phyloP scores from a whole-genome alignment of 2,797 vertebrate species.

The Setipinna tenuifilis region DNA sequence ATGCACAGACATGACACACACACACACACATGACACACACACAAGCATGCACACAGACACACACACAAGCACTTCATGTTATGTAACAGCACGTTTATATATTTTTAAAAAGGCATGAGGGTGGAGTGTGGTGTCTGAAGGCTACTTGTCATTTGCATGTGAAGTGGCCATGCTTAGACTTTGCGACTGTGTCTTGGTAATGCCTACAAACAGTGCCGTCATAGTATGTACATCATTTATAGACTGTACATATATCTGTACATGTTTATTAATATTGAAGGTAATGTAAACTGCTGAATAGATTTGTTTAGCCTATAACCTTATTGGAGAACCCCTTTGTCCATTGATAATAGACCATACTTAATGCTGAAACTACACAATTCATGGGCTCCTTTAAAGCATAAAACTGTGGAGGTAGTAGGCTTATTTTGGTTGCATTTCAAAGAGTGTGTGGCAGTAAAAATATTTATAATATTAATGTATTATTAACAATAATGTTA shows the following conservation, averaged over 20 bases:
- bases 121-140: background rate
- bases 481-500: no score
- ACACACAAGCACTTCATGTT: background rate
- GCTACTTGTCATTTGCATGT: background rate
- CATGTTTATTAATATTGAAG: background rate
- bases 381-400: background rate
- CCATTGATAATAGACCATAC: background rate
- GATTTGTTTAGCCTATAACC: background rate
- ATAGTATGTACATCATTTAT: background rate
- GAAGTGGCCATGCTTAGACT: background rate
- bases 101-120: background rate
- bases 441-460: background rate
- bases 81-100: background rate
- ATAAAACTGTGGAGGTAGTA: background rate
- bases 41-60: no score
- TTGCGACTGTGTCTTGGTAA: background rate
- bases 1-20: no score
- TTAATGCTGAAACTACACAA: background rate
- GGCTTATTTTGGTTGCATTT: background rate
- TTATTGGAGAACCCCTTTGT: background rate
- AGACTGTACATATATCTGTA: background rate
- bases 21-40: no score
- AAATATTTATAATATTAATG: background rate
- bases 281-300: background rate
- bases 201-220: background rate